Base-by-base conservation (phyloP, 2,797 vertebrate species). In the Sparus aurata region DNA sequence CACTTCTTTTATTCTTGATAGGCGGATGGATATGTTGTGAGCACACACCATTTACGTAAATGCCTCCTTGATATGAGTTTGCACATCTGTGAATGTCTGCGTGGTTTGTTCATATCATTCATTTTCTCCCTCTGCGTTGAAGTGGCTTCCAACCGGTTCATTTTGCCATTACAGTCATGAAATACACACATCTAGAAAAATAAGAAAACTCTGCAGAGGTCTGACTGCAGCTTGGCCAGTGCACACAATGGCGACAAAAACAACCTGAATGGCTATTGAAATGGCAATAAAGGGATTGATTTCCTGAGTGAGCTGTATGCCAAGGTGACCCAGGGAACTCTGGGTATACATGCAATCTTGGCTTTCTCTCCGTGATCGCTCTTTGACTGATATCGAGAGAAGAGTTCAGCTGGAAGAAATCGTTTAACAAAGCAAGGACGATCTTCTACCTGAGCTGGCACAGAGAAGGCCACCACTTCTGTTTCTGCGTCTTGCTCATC, bases 331-430 rank as follows among this genome's bases (percentile, higher is more conserved):
- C 69, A 34, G 54, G 75, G 75, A 89, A 90, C 70, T 85, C 79
- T 41, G 81, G 63, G 79, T 81, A 80, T 75, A 87, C 84, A 63
- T 80, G 81, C 82, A 85, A 68, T 88, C 65, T 80, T 68, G 10
- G 5, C 85, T 86, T 79, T 73, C 82, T 80, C 70, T 73, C 53
- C 10, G 69, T 45, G 71, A 85, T 85, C 41, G 69, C 54, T 72
- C 70, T 77, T 77, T 82, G 86, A 86, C 73, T 82, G 87, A 91
- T 91, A 83, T 91, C 74, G 89, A 76, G 58, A 83, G 85, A 88
- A 85, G 81, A 94, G 87, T 90, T 95, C 91, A 94, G 47, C 88
- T 82, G 85, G 91, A 95, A 95, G 84, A 94, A 95, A 95, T 94
- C 89, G 59, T 95, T 95, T 93, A 93, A 92, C 84, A 89, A 92